Conservation (phyloP, 64 coral and sea anemone genomes). For the Actinia tenebrosa region DNA sequence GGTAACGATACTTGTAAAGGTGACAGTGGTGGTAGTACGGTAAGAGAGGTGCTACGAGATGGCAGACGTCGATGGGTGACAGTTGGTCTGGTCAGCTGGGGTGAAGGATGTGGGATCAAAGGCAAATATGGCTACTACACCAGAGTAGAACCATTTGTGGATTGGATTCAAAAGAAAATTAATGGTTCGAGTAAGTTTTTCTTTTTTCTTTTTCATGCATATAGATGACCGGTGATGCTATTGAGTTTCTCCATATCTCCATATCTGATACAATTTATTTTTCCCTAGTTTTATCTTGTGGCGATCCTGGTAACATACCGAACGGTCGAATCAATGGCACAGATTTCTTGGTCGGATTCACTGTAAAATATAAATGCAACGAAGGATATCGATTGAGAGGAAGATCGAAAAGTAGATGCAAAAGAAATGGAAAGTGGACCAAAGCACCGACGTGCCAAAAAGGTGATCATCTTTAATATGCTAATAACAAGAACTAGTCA, state of each 20-base stretch:
- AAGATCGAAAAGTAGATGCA: conserved; percentile 22
- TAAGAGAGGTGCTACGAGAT: background rate
- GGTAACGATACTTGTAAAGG: conserved; percentile 37
- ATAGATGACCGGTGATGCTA: too few relatives aligned
- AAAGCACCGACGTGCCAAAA: conserved; percentile 45
- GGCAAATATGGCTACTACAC: conserved; percentile 39
- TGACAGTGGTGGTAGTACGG: conserved; percentile 38
- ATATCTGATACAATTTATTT: too few relatives aligned
- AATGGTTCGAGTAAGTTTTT: too few relatives aligned
- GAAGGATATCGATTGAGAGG: conserved; percentile 39
- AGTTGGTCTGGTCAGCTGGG: conserved; percentile 41
- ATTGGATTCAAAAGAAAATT: conserved; percentile 42
- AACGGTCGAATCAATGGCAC: background rate
- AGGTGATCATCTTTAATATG: background rate
- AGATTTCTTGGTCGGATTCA: background rate
- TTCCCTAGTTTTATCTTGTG: background rate
- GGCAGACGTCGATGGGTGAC: conserved; percentile 5
- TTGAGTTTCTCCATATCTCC: too few relatives aligned
- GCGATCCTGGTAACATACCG: background rate
- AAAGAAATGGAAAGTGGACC: conserved; percentile 49
- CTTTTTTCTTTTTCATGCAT: too few relatives aligned
- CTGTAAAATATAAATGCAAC: conserved; percentile 49
- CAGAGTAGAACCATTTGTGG: conserved; percentile 10
- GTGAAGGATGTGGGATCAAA: conserved; percentile 23
- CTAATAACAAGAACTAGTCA: too few relatives aligned